Percentiles rank a stretch among this genome's conserved stretches.
These are phyloP conservation scores for Eretmocerus hayati DNA, from an alignment of 2,888 invertebrate species.

Conservation along the genomic window DNA sequence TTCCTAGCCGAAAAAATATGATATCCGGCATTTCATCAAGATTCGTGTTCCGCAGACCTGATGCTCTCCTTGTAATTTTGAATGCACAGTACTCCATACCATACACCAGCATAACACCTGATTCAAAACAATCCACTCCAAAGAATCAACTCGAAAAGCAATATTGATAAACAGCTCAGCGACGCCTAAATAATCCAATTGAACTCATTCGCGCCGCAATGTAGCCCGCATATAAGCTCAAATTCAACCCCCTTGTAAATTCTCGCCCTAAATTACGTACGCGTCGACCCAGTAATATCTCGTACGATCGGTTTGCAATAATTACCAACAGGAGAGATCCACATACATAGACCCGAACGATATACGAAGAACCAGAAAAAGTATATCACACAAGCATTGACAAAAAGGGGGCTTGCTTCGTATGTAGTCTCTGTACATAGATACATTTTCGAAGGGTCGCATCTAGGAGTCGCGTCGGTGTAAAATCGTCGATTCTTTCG, in stretches of 20 bases:
- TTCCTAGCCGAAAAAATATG: too few species aligned
- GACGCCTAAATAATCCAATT: conserved; percentile 6
- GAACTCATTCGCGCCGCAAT: background rate
- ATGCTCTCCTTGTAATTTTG: too few species aligned
- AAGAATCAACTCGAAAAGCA: conserved; percentile 1
- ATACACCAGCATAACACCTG: too few species aligned
- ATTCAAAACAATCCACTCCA: too few species aligned
- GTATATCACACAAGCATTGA: too few species aligned
- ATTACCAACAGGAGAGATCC: conserved; percentile 30
- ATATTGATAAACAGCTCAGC: conserved; percentile 5
- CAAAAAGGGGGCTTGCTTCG: too few species aligned
- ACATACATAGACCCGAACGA: conserved; percentile 14
- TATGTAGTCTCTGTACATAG: too few species aligned
- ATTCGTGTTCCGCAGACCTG: too few species aligned
- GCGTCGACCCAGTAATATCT: conserved; percentile 39
- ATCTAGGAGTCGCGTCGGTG: background rate
- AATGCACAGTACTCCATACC: too few species aligned
- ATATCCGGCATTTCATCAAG: too few species aligned
- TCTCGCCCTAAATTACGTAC: conserved; percentile 2
- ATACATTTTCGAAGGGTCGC: too few species aligned
- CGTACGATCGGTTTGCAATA: conserved; percentile 44
- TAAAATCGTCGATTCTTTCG: conserved; percentile 27
- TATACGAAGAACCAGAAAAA: conserved; percentile 20
- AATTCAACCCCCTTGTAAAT: background rate
- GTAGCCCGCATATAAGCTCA: background rate